Conservation (phyloP, 1,140 invertebrate genomes). For the Chlorops oryzae region DNA sequence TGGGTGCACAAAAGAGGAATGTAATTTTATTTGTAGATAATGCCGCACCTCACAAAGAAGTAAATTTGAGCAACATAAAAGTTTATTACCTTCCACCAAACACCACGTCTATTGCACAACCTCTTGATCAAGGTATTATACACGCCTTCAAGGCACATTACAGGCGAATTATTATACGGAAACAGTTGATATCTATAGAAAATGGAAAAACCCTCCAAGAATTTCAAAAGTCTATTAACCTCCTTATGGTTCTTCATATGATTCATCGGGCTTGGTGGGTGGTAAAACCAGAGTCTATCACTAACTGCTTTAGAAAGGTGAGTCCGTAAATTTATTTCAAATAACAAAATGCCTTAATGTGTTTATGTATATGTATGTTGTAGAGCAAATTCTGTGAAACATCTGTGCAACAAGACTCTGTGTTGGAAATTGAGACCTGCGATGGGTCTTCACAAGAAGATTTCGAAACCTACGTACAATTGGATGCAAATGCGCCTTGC, state of each 20-base stretch:
- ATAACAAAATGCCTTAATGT: not conserved
- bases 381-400: not conserved
- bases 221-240: not conserved
- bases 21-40: slow-evolving; percentile 14
- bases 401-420: not conserved
- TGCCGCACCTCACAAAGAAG: slow-evolving; percentile 3
- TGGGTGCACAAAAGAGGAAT: not conserved
- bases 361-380: not conserved
- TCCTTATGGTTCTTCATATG: not conserved
- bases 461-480: slow-evolving; percentile 1
- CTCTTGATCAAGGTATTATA: slow-evolving; percentile 9
- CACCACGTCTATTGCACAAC: slow-evolving; percentile 6
- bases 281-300: not conserved
- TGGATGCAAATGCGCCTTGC: not conserved
- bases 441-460: not conserved
- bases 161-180: not conserved
- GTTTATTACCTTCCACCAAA: slow-evolving; percentile 11
- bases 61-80: slow-evolving; percentile 1
- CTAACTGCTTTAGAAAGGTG: slow-evolving; percentile 3
- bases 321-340: not conserved
- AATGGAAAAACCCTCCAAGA: slow-evolving; percentile 1
- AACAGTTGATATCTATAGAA: not conserved
- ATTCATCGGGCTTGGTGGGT: not conserved
- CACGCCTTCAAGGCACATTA: slow-evolving; percentile 2
- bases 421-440: not conserved